Percentiles rank a stretch among this genome's conserved stretches.
Conservation (phyloP, 1,140 invertebrate species). For the Caenorhabditis tropicalis region DNA sequence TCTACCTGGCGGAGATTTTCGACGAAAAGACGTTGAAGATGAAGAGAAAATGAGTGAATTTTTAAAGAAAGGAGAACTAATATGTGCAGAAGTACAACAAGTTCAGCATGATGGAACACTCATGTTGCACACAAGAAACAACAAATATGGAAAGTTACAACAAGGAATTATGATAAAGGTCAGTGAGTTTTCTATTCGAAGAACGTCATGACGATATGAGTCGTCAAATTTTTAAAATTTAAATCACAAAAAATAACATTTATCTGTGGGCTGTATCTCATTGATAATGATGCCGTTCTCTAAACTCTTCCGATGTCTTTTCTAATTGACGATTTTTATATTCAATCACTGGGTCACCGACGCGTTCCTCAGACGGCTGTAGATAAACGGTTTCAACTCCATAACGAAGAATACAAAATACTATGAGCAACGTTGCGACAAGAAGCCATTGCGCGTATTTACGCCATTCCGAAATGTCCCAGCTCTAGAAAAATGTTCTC, state of each 20-base stretch:
- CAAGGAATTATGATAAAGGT: constrained; percentile 86
- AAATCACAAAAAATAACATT: no score
- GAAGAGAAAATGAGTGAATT: constrained; percentile 95
- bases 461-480: constrained; percentile 5
- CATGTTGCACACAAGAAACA: constrained; percentile 90
- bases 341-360: background rate
- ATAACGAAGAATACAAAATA: constrained; percentile 24
- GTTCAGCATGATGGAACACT: constrained; percentile 87
- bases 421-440: background rate
- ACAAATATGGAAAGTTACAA: constrained; percentile 92
- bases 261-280: no score
- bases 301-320: background rate
- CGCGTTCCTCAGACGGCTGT: background rate
- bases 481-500: background rate
- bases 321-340: constrained; percentile 17
- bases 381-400: background rate
- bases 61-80: constrained; percentile 92
- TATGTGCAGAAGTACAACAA: constrained; percentile 84
- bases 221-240: no score
- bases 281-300: background rate
- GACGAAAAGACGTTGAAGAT: constrained; percentile 91
- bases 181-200: no score
- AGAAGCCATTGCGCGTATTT: background rate
- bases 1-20: constrained; percentile 92
- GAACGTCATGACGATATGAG: no score